Base-by-base conservation (phyloP, 2,888 invertebrate species). In the Fissipunctia ypsillon region DNA sequence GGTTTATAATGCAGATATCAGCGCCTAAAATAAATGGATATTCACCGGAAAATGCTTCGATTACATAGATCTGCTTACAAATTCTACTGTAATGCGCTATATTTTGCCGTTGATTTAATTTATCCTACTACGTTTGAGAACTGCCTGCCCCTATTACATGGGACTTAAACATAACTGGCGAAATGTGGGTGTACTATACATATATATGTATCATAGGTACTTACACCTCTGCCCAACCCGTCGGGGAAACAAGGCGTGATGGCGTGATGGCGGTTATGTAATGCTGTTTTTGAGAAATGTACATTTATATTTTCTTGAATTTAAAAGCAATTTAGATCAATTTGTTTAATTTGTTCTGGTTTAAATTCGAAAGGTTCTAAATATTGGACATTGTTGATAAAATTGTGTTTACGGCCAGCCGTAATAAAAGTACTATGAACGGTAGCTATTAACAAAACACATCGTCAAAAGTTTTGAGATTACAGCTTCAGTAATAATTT, bases 11-110 rank as follows among this genome's bases (percentile, higher is more conserved):
- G 14, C n/a, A 28, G 67, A 65, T 80, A 73, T 45, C 74, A 45
- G 35, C 12, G 16, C 3, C 52, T 57, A 59, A 79, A 79, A 72
- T 54, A 38, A 61, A 80, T 79, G 63, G 73, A 83, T 79, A 79
- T 66, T 43, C 2, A 83, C 56, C 1, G 65, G 61, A 22, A 71
- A 65, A 61, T n/a, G 0, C 9, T 66, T 48, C 22, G 56, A 67
- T 60, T 64, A n/a, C n/a, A n/a, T n/a, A 69, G 41, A 56, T 43
- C 14, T 60, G 54, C 12, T 45, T 60, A 14, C 2, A 45, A 57
- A 68, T 60, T 43, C 14, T 57, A 45, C 19, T n/a, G 14, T 25
- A 16, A 19, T 25, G 16, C 22, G n/a, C 14, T 64, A 14, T 57
- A 43, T 48, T 65, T 66, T 52, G 45, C 22, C 38, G 41, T 45